Percentiles rank a stretch among this genome's conserved stretches.
Evolutionary conservation across 2,113 vertebrate genomes (phyloP).

Genomic region (Australoheros scitulus): DNA sequence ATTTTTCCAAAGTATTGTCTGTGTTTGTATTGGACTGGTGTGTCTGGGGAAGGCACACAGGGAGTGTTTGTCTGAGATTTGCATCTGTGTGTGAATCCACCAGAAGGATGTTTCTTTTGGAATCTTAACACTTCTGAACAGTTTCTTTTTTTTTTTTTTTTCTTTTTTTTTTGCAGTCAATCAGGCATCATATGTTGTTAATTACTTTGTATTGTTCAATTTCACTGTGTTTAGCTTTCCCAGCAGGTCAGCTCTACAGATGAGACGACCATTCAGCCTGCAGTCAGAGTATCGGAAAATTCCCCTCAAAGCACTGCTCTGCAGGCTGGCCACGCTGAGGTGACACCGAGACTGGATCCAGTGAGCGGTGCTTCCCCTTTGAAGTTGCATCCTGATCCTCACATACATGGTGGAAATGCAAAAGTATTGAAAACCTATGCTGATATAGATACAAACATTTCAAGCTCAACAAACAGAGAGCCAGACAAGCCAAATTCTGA

Average conservation of each 20-base stretch:
- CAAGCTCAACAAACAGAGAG: neutral
- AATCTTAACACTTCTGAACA: neutral
- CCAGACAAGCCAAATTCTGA: neutral
- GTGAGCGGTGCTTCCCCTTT: neutral
- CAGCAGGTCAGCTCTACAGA: slow-evolving; percentile 23
- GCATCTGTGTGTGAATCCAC: neutral
- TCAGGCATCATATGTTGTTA: neutral
- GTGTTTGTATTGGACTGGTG: neutral
- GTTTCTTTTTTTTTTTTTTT: too few relatives aligned
- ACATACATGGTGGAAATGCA: neutral
- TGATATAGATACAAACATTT: neutral
- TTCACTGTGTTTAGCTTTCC: slow-evolving; percentile 4
- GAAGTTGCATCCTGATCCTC: neutral
- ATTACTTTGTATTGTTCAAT: neutral
- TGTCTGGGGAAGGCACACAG: neutral
- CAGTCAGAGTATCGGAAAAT: neutral
- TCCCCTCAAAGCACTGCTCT: neutral
- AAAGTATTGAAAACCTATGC: neutral
- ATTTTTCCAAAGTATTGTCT: neutral
- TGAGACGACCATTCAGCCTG: slow-evolving; percentile 10
- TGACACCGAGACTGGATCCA: slow-evolving; percentile 6
- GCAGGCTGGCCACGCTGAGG: neutral
- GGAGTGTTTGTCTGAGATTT: neutral
- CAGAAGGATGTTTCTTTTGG: neutral
- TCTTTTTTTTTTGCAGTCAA: too few relatives aligned